Base-by-base conservation (phyloP, 2,888 invertebrate species). In the Apocheima hispidaria region DNA sequence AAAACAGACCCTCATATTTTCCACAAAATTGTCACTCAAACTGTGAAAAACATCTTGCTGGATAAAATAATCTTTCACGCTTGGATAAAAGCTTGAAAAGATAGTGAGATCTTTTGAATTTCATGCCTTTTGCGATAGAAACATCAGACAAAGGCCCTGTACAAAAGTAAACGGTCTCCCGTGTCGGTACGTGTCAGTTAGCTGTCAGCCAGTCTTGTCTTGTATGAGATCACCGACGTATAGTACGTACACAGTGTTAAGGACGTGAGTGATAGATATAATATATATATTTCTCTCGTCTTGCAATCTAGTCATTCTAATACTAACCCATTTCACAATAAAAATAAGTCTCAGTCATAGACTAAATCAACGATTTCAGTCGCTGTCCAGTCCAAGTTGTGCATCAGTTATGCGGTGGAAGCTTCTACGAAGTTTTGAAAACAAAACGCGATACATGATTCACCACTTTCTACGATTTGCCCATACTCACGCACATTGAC, bases 91-190 rank as follows among this genome's bases (percentile, higher is more conserved):
- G 41, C 40, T 26, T 23, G 35, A 60, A 53, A 43, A 23, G 26
- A 43, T 40, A 44, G 7, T 57, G 35, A 33, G 41, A 28, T 18
- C 58, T 58, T 50, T 58, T 52, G 58, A 52, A 46, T 46, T 21
- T 26, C 38, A 33, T 44, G 51, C 38, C 49, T 52, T 41, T 60
- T 60, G 46, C 49, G 53, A 16, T 43, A 41, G 49, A 53, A 38
- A 38, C 38, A 21, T 28, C 50, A 51, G 38, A 54, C 53, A 60
- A 60, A 44, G 53, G 49, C 36, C 2, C 20, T 40, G 35, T 49
- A 49, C 53, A 60, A 53, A 38, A 41, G 49, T 28, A 49, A 49
- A 54, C 53, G 26, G 30, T 30, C 46, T 30, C 23, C 6, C 23
- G 23, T 30, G 46, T 30, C 12, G n/a, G 38, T 14, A 28, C 10